Evolutionary conservation across 2,797 vertebrate species (phyloP), one percentile per base, ranked within the genome.

Genomic region (Hozukius guyotensis): DNA sequence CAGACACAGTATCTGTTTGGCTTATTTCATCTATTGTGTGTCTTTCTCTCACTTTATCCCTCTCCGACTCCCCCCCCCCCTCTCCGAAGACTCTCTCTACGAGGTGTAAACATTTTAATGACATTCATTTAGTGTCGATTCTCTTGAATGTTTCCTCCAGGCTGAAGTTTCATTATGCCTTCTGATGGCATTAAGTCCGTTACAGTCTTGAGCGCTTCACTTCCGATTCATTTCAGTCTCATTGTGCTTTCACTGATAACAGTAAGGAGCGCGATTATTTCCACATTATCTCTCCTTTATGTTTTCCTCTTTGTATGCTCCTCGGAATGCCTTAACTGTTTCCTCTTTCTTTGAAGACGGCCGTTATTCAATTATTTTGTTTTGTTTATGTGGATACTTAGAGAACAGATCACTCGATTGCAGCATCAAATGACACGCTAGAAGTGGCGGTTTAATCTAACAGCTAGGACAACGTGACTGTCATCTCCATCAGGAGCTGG

Each of bases 81-180:
- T 8, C 42, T 20, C 46, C 10, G 2, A 46, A 25, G 22, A 27
- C 46, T 52, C 78, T 84, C 77, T 60, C 34, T 53, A 18, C 29
- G 66, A 85, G 77, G 72, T 78, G 81, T 77, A 83, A 86, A 88
- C 79, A 81, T 77, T 68, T 56, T 83, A 82, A 87, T 83, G 84
- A 75, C 64, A 3, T 69, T 78, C 79, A 82, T 59, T 90, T 88
- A 81, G 70, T 27, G 73, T 67, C 10, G 52, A 69, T 87, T 86
- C 68, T 74, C 75, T 77, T 75, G 68, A 87, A 83, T 71, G 71
- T 75, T 60, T 88, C 76, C 86, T 78, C 20, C 74, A 57, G 84
- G 84, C 85, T 78, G 71, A 61, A 57, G 72, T 53, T 85, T 83
- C 78, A 82, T 87, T 77, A 67, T 6, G 29, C 2, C 59, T 46